Conservation (phyloP, 1,140 invertebrate species). For the Drosophila yakuba region DNA sequence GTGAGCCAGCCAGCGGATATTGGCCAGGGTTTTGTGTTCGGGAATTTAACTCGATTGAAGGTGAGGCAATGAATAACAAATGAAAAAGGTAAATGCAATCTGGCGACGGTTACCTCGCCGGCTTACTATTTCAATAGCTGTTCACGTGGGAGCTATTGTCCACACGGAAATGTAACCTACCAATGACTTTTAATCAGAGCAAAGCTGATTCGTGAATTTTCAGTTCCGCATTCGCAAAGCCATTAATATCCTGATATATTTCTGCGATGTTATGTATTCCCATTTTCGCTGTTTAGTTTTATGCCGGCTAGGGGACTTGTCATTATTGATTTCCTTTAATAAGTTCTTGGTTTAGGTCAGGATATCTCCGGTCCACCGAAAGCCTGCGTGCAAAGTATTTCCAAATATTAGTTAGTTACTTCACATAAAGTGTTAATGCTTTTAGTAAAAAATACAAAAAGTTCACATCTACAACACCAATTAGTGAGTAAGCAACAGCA, state of each 20-base stretch:
- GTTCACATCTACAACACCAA: not conserved
- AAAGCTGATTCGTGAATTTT: not conserved
- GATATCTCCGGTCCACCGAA: too few species aligned
- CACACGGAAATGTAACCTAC: not conserved
- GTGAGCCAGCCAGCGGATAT: conserved; percentile 49
- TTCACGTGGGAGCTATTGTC: conserved; percentile 24
- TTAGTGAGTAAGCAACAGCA: conserved; percentile 1
- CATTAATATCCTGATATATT: too few species aligned
- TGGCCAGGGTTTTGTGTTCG: conserved; percentile 62
- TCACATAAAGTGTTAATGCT: too few species aligned
- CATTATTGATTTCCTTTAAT: not conserved
- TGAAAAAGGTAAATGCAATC: conserved; percentile 49
- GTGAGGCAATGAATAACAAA: conserved; percentile 72
- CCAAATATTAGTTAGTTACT: too few species aligned
- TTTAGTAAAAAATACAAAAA: not conserved
- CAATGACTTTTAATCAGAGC: conserved; percentile 16
- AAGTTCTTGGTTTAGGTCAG: too few species aligned
- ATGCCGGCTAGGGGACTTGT: not conserved
- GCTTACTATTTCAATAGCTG: conserved; percentile 32
- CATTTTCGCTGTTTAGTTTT: not conserved
- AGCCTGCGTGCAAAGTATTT: too few species aligned
- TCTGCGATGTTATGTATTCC: too few species aligned
- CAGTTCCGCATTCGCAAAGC: not conserved
- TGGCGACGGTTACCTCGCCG: conserved; percentile 30
- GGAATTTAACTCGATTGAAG: conserved; percentile 61